Evolutionary conservation across 2,888 invertebrate genomes (phyloP).

Genomic region (Erynnis tages): DNA sequence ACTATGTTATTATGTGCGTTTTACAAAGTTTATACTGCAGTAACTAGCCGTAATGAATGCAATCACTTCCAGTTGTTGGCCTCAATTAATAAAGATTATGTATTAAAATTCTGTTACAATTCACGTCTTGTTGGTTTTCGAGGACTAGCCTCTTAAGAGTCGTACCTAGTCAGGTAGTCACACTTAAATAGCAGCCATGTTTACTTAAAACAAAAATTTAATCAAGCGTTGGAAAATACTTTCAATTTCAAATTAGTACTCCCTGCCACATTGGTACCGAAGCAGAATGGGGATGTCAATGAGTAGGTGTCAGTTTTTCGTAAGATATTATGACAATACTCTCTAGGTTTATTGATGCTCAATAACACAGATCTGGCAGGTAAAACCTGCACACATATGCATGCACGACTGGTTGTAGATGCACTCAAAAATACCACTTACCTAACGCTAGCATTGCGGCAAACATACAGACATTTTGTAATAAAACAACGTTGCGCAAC

Average conservation of each 20-base stretch:
- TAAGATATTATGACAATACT: not conserved
- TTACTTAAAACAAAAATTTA: not conserved
- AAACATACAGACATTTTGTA: slow-evolving; percentile 59
- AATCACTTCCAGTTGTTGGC: slow-evolving; percentile 61
- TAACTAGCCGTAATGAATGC: slow-evolving; percentile 51
- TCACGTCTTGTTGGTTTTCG: slow-evolving; percentile 37
- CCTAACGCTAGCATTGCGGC: slow-evolving; percentile 52
- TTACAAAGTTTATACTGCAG: slow-evolving; percentile 13
- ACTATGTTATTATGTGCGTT: slow-evolving; percentile 15
- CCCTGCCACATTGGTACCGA: not conserved
- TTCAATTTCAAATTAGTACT: not conserved
- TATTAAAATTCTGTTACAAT: slow-evolving; percentile 53
- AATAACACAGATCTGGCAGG: not conserved
- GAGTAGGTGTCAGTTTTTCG: too few relatives aligned
- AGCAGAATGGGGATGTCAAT: too few relatives aligned
- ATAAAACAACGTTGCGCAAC: slow-evolving; percentile 67
- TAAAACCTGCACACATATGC: slow-evolving; percentile 7
- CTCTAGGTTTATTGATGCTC: not conserved
- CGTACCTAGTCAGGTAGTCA: not conserved
- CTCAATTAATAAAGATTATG: slow-evolving; percentile 69
- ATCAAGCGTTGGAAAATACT: not conserved
- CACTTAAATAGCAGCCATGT: not conserved
- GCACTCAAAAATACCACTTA: slow-evolving; percentile 53
- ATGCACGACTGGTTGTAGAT: slow-evolving; percentile 40
- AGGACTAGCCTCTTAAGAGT: slow-evolving; percentile 19